Base-by-base conservation (phyloP, 2,797 vertebrate species). In the Coregonus suidteri region DNA sequence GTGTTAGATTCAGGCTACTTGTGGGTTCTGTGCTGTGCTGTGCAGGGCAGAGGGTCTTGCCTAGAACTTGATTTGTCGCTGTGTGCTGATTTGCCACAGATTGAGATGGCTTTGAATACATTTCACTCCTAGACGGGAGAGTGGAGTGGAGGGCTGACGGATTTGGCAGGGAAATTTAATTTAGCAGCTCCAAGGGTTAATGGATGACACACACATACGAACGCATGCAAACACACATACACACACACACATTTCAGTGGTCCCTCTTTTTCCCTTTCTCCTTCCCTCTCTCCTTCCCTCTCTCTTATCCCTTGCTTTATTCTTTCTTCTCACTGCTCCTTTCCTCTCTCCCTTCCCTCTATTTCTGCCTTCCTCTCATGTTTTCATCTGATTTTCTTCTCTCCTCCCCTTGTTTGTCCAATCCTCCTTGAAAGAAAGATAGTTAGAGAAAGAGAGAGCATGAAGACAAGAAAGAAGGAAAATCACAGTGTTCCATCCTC, bases 131-230 rank as follows among this genome's bases (percentile, higher is more conserved):
- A 3, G 6, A 41, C 9, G 7, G 15, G 67, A 69, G 67, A 6
- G 34, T 37, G 35, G 67, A 69, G 67, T 64, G 7, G n/a, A 64
- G 59, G 59, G 16, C 67, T 15, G 65, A 34, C 14, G 15, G 3
- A n/a, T 65, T 31, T 65, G 62, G 2, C 62, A 31, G 62, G n/a
- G 20, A 31, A 11, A 65, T 65, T 7, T 65, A 35, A 35, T 73
- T 59, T 56, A 31, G 31, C 7, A 47, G 18, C 20, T 14, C 59
- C 30, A 13, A 65, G 14, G 5, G 14, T 41, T 47, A 3, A 16
- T 34, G 65, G 59, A 31, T 25, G 69, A 70, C 59, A 76, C 71
- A 71, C 35, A 75, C 56, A 71, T 35, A 64, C 52, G 41, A 4
- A 47, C 20, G 54, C 65, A 72, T 35, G 51, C 5, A 41, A 31